Conservation (phyloP, 2,888 invertebrate species). For the Baccha elongata region DNA sequence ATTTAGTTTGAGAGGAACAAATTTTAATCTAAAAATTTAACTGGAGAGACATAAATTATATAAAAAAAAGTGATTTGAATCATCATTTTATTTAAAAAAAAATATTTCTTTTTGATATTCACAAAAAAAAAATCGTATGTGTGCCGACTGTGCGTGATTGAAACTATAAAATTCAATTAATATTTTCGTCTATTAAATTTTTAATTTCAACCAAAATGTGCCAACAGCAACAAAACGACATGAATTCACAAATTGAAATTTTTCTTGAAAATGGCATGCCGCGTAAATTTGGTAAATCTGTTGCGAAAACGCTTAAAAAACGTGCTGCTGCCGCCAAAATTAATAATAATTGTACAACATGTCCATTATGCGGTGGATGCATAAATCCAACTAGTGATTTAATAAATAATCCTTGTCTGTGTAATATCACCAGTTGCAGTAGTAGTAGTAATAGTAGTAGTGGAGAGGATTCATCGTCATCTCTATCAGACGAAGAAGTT, state of each 20-base stretch:
- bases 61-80: neutral
- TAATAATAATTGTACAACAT: conserved; percentile 57
- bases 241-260: conserved; percentile 80
- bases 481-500: conserved; percentile 29
- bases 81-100: conserved; percentile 1
- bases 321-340: conserved; percentile 74
- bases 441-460: neutral
- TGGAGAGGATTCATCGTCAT: conserved; percentile 24
- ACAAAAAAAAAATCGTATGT: conserved; percentile 11
- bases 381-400: conserved; percentile 48
- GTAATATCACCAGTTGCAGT: conserved; percentile 3
- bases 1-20: neutral
- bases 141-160: conserved; percentile 35
- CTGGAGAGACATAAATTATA: neutral
- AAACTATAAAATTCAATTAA: conserved; percentile 1
- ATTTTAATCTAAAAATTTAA: conserved; percentile 2
- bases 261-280: conserved; percentile 81
- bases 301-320: conserved; percentile 79
- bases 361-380: conserved; percentile 61
- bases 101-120: neutral
- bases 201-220: conserved; percentile 63
- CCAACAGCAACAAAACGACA: conserved; percentile 68
- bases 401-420: conserved; percentile 42
- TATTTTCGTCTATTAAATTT: neutral
- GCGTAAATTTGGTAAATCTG: conserved; percentile 79